Percentiles rank a stretch among this genome's conserved stretches.
Conservation (phyloP, 2,797 vertebrate species). For the Hoplostethus atlanticus region DNA sequence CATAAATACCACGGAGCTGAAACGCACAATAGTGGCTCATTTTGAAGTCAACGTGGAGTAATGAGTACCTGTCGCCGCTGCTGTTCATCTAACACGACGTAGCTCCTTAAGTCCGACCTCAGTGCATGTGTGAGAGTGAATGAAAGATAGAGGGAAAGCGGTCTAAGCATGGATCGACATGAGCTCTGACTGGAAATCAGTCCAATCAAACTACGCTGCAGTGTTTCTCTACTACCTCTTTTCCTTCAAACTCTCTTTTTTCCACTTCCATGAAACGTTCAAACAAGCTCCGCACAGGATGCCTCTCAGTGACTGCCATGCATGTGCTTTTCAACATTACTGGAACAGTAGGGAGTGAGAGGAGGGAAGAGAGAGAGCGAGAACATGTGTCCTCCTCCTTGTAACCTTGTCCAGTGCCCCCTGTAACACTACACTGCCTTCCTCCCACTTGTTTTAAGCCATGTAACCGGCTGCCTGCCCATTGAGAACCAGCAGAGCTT, state of each 20-base stretch:
- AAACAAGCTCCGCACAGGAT: slow-evolving; percentile 2
- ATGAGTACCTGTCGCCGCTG: slow-evolving; percentile 57
- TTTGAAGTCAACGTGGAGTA: slow-evolving; percentile 68
- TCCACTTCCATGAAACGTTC: background rate
- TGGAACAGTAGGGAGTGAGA: slow-evolving; percentile 12
- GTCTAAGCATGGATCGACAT: background rate
- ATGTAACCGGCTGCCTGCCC: slow-evolving; percentile 88
- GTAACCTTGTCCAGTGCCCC: slow-evolving; percentile 89
- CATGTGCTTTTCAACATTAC: slow-evolving; percentile 19
- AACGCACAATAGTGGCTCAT: slow-evolving; percentile 58
- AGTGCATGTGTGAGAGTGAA: slow-evolving; percentile 22
- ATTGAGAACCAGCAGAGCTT: slow-evolving; percentile 86
- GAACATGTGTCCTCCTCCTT: slow-evolving; percentile 43
- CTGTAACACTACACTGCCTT: slow-evolving; percentile 84
- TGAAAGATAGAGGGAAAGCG: slow-evolving; percentile 9
- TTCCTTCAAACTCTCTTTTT: background rate
- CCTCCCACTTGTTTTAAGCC: slow-evolving; percentile 90
- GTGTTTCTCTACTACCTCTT: background rate
- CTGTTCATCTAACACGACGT: slow-evolving; percentile 33
- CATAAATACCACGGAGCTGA: slow-evolving; percentile 64
- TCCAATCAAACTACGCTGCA: background rate
- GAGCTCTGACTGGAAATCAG: background rate
- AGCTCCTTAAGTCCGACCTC: slow-evolving; percentile 29
- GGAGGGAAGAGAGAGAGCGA: slow-evolving; percentile 26
- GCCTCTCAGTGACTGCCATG: slow-evolving; percentile 28